These are phyloP conservation scores for Cololabis saira DNA, from an alignment of 2,113 vertebrate species.

Conservation along the genomic window DNA sequence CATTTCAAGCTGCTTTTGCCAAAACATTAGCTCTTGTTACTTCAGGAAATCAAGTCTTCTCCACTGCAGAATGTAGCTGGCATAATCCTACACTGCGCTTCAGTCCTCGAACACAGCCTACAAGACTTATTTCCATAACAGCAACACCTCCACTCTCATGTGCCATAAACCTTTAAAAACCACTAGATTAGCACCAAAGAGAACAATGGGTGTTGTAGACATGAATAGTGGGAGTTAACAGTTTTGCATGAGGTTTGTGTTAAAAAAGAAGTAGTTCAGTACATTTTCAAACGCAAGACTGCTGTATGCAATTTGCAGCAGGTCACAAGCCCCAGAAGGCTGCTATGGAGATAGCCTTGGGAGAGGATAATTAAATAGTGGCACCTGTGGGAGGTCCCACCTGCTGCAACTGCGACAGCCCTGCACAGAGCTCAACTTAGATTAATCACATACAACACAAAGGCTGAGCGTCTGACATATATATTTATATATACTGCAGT, in stretches of 20 bases:
- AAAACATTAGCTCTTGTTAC: constrained; percentile 20
- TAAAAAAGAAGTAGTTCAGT: not conserved
- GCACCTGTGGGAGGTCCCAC: constrained; percentile 70
- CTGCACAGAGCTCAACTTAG: constrained; percentile 63
- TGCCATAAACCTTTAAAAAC: constrained; percentile 48
- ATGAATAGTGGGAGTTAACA: constrained; percentile 4
- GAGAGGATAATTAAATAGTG: constrained; percentile 81
- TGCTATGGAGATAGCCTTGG: constrained; percentile 61
- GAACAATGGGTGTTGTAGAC: constrained; percentile 9
- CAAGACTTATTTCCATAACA: constrained; percentile 65
- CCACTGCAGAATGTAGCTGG: constrained; percentile 40
- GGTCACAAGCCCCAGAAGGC: constrained; percentile 33
- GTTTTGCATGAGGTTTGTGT: no score
- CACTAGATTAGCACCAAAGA: constrained; percentile 38
- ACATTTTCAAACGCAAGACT: not conserved
- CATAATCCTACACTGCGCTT: constrained; percentile 69
- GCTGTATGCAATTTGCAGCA: constrained; percentile 5
- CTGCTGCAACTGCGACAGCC: constrained; percentile 62
- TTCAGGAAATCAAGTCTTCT: constrained; percentile 17
- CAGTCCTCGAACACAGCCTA: constrained; percentile 66
- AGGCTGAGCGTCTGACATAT: not conserved
- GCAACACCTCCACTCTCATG: constrained; percentile 61
- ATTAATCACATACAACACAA: constrained; percentile 70
- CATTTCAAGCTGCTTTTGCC: constrained; percentile 9
- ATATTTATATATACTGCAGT: constrained; percentile 4